A percentile compares a stretch with the other conserved stretches of the same genome.
Evolutionary conservation across 2,888 invertebrate genomes (phyloP).

Genomic region (Andrena camellia): DNA sequence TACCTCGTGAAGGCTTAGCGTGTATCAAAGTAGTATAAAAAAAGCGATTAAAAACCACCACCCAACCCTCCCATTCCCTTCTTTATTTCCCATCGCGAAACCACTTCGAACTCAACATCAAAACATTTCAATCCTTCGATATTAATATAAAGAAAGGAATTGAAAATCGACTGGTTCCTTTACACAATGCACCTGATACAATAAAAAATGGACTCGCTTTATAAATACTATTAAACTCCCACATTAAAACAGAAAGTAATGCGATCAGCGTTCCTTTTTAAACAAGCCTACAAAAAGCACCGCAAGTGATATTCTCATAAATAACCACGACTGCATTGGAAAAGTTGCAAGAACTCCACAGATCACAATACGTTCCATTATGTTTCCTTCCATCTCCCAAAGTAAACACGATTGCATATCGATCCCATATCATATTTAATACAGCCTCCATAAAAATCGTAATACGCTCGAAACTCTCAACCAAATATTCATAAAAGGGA

Average conservation of each 20-base stretch:
- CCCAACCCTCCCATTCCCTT: slow-evolving; percentile 15
- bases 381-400: not conserved
- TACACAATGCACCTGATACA: slow-evolving; percentile 11
- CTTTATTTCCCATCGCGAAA: not conserved
- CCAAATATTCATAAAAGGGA: slow-evolving; percentile 5
- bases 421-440: not conserved
- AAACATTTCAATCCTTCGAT: not conserved
- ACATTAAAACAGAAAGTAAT: not conserved
- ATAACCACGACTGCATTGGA: slow-evolving; percentile 23
- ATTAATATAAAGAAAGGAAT: not conserved
- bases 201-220: not conserved
- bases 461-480: not conserved
- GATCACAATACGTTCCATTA: slow-evolving; percentile 25
- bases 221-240: not conserved
- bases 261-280: not conserved
- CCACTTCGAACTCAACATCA: not conserved
- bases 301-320: slow-evolving; percentile 14
- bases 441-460: not conserved
- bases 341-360: not conserved
- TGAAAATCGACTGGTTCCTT: not conserved
- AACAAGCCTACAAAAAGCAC: not conserved
- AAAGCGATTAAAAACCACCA: slow-evolving; percentile 29
- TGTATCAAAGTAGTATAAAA: slow-evolving; percentile 23
- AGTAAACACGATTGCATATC: not conserved
- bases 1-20: not conserved